Conservation (phyloP, 2,113 vertebrate species). For the Oreotrochilus melanogaster region DNA sequence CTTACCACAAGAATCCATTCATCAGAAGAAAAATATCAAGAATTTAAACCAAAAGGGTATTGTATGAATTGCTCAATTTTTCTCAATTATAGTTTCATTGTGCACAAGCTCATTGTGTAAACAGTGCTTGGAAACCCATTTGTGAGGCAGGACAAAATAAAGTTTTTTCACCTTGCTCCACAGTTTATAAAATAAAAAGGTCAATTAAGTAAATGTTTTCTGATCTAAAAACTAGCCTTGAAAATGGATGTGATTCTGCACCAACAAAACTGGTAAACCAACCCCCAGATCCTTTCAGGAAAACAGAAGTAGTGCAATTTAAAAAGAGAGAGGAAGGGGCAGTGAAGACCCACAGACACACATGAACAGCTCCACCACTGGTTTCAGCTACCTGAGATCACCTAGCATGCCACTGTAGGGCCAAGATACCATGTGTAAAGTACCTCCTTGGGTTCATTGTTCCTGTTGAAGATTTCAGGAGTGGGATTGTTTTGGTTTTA, state of each 20-base stretch:
- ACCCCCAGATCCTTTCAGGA: neutral
- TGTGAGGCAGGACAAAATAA: neutral
- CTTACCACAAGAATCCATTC: neutral
- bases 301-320: neutral
- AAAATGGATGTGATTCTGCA: neutral
- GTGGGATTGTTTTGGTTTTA: neutral
- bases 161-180: neutral
- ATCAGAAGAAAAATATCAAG: neutral
- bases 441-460: neutral
- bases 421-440: neutral
- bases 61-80: neutral
- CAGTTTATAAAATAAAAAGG: neutral
- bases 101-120: neutral
- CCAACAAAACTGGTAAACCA: neutral
- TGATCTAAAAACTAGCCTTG: neutral
- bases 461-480: neutral
- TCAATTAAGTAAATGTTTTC: neutral
- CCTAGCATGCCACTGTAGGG: accelerated
- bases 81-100: neutral
- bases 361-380: neutral
- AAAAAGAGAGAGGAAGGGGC: neutral
- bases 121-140: neutral
- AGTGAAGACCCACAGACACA: neutral
- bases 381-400: neutral
- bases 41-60: neutral